Percentiles rank a stretch among this genome's conserved stretches.
Conservation (phyloP, 2,113 vertebrate species). For the human (Homo sapiens) region DNA sequence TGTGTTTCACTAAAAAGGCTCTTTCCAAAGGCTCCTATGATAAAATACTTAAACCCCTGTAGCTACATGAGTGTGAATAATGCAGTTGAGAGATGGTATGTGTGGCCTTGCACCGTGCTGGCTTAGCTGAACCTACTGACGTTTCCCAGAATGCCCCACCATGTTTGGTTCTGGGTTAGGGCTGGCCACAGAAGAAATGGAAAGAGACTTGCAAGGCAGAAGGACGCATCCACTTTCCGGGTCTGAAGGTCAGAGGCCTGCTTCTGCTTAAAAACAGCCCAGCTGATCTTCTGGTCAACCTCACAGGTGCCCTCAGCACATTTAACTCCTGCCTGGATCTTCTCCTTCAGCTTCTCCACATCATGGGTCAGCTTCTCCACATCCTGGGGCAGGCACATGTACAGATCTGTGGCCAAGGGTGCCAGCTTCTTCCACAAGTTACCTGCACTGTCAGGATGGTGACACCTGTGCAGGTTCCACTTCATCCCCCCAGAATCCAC, state of each 20-base stretch:
- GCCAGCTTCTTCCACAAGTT: not conserved
- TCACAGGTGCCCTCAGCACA: not conserved
- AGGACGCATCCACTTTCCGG: too few species aligned
- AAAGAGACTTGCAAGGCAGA: not conserved
- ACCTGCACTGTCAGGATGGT: not conserved
- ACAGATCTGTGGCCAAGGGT: not conserved
- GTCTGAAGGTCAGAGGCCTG: not conserved
- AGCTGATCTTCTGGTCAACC: not conserved
- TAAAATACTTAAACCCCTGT: not conserved
- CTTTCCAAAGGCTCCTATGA: not conserved
- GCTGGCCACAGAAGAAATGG: not conserved
- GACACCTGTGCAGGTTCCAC: not conserved
- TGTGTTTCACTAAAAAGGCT: not conserved
- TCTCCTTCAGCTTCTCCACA: not conserved
- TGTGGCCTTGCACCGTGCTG: too few species aligned
- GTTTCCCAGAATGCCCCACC: not conserved
- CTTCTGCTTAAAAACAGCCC: fast-evolving
- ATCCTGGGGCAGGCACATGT: not conserved
- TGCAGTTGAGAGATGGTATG: not conserved
- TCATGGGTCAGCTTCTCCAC: not conserved
- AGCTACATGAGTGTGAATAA: not conserved
- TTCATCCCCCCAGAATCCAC: not conserved
- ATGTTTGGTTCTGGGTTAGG: not conserved
- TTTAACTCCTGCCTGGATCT: too few species aligned
- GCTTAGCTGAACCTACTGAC: not conserved